A percentile compares a stretch with the other conserved stretches of the same genome.
phyloP scores from a whole-genome alignment of 2,797 vertebrate species.

The Hypotaenidia okinawae region DNA sequence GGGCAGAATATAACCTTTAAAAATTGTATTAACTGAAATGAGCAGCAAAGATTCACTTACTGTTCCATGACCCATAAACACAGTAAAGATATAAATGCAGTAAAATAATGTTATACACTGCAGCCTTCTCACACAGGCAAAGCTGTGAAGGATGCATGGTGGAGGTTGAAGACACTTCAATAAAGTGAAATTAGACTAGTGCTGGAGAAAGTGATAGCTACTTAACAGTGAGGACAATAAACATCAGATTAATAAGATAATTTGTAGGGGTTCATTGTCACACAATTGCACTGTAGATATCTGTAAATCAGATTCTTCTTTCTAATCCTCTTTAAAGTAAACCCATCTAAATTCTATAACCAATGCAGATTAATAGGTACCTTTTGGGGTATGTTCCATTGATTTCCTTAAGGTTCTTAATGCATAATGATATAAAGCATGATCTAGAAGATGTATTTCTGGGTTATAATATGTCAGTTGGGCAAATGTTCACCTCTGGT shows the following conservation, averaged over 20 bases:
- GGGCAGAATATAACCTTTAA: background rate
- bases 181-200: background rate
- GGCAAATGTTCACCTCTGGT: background rate
- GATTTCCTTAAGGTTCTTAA: background rate
- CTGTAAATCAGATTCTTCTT: background rate
- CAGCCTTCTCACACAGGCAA: background rate
- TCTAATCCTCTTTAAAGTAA: background rate
- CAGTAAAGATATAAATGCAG: background rate
- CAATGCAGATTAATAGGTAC: background rate
- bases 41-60: background rate
- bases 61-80: background rate
- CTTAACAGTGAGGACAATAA: background rate
- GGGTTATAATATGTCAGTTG: background rate
- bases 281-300: background rate
- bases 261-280: background rate
- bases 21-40: background rate
- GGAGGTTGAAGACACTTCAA: background rate
- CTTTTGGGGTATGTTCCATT: background rate
- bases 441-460: background rate
- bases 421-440: background rate
- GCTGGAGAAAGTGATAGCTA: background rate
- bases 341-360: background rate
- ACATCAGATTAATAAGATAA: background rate
- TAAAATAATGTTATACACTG: background rate
- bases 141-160: background rate